Percentiles rank a stretch among this genome's conserved stretches.
phyloP scores from a whole-genome alignment of 2,797 vertebrate species.

The Dicrostonyx torquatus region DNA sequence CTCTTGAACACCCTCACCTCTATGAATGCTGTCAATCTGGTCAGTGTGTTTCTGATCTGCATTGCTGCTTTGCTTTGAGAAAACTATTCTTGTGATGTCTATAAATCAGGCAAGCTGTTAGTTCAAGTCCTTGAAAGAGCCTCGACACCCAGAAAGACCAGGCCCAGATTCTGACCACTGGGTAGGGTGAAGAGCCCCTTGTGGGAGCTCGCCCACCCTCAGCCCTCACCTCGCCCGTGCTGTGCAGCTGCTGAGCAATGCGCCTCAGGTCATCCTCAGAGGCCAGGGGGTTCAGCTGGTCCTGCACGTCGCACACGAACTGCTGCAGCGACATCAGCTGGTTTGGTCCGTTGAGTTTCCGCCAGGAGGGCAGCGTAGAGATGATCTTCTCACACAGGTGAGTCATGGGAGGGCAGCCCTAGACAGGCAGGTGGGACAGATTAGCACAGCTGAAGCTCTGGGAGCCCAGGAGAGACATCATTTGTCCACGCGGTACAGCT shows the following conservation, averaged over 20 bases:
- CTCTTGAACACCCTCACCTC: too few species aligned
- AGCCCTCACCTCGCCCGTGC: slow-evolving; percentile 93
- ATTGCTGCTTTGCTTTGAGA: not conserved
- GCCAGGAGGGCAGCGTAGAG: slow-evolving; percentile 93
- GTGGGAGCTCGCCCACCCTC: not conserved
- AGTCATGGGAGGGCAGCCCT: slow-evolving; percentile 94
- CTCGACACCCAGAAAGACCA: not conserved
- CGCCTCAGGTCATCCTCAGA: slow-evolving; percentile 93
- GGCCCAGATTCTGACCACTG: not conserved
- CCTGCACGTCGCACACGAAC: slow-evolving; percentile 95
- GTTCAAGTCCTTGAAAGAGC: not conserved
- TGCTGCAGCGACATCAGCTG: slow-evolving; percentile 97
- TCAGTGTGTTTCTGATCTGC: not conserved
- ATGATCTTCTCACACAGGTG: slow-evolving; percentile 94
- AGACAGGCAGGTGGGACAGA: not conserved
- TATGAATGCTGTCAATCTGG: not conserved
- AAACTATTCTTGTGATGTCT: not conserved
- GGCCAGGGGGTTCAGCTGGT: slow-evolving; percentile 97
- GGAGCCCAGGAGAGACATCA: rapidly evolving
- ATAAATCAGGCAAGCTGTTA: not conserved
- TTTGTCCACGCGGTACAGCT: not conserved
- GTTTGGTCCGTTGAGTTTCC: slow-evolving; percentile 96
- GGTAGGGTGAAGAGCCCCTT: not conserved
- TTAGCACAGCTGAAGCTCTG: not conserved
- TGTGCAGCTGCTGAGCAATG: slow-evolving; percentile 94